phyloP scores from a whole-genome alignment of 1,140 invertebrate genomes.

The Argopecten irradians region DNA sequence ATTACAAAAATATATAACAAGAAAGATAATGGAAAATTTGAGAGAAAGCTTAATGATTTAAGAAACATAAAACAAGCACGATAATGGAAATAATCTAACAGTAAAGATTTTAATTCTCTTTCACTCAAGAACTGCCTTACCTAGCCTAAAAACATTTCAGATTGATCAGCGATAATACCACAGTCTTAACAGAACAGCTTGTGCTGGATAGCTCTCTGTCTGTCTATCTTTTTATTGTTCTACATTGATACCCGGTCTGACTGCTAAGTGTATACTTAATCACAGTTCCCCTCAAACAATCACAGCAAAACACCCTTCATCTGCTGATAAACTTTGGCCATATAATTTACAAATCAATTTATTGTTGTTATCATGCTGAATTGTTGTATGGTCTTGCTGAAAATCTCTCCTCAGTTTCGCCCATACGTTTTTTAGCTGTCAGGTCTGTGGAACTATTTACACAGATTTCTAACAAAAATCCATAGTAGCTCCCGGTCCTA shows the following conservation, averaged over 20 bases:
- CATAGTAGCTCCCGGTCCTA: neutral
- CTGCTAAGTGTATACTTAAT: neutral
- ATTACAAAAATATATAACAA: slow-evolving; percentile 12
- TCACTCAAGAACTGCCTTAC: neutral
- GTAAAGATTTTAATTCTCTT: neutral
- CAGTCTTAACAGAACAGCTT: neutral
- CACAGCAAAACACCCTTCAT: neutral
- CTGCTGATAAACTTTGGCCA: neutral
- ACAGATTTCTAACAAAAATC: slow-evolving; percentile 4
- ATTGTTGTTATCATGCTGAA: neutral
- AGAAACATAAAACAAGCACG: neutral
- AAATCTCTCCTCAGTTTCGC: slow-evolving; percentile 1
- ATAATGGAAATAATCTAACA: neutral
- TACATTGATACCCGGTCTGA: neutral
- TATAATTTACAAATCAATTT: slow-evolving; percentile 19
- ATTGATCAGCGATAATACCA: neutral
- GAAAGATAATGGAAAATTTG: neutral
- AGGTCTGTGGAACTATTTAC: slow-evolving; percentile 4
- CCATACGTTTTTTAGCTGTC: neutral
- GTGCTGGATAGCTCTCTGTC: neutral
- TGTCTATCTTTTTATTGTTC: slow-evolving; percentile 22
- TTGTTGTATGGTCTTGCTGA: slow-evolving; percentile 9
- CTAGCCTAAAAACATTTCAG: neutral
- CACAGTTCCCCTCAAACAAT: neutral
- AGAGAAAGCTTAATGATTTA: neutral